Evolutionary conservation across 1,140 invertebrate species (phyloP), one percentile per base, ranked within the genome.

Genomic region (Pogonus chalceus): DNA sequence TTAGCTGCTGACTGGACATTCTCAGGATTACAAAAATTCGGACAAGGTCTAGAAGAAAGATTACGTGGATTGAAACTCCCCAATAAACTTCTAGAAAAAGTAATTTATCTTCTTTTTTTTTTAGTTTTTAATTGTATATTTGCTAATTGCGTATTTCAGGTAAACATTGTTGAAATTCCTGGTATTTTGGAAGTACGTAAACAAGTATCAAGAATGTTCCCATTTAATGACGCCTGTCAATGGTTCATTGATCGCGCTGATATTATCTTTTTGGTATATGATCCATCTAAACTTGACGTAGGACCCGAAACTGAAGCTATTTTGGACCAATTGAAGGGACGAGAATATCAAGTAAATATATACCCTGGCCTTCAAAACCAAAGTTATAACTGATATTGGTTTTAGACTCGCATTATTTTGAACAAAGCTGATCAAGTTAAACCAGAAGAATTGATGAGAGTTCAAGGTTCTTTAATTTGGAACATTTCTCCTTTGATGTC

Each of bases 221-320:
- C 92, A 37, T 95, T 95, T 70, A 95, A 94, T 65, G 92, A 96
- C 64, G 92, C 91, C 20, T 93, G 91, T 65, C 92, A 96, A 70
- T 97, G 93, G 93, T 96, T 90, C 66, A 94, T 96, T 64, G 92
- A 96, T 69, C 80, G 92, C 56, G 92, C 92, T 10, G 92, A 96
- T 70, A 87, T 95, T 52, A 94, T 96, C 67, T 94, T 96, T 70
- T 77, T 96, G 43, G 87, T 96, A 2, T 96, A 96, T 67, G 93
- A 97, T 73, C 92, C 92, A 48, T 86, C 89, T 9, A 96, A 96
- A 74, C 78, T 97, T 56, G 92, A 96, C 69, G 90, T 96, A 52
- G 92, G 92, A 53, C 87, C 89, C 49, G 92, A 96, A 75, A 90
- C 93, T 49, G 91, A 95, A 75, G 90, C 90, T 55, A 90, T 94